Percentiles rank a stretch among this genome's conserved stretches.
Evolutionary conservation across 2,888 invertebrate genomes (phyloP).

Genomic region (Gibbula magus): DNA sequence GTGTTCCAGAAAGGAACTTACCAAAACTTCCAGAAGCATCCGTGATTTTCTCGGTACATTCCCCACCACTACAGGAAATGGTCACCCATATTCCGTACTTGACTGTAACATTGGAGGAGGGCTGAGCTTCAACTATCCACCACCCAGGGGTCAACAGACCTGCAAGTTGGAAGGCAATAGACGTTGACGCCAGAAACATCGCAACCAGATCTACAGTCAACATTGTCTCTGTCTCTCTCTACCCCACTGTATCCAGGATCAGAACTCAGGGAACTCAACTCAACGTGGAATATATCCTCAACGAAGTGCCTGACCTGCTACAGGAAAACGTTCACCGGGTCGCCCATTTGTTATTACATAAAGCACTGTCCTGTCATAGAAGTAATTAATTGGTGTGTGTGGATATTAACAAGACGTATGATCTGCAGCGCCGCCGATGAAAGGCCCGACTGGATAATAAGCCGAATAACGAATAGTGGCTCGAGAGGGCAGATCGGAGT

Average conservation of each 20-base stretch:
- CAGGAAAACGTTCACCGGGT: too few relatives aligned
- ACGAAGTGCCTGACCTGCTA: neutral
- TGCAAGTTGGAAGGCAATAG: slow-evolving; percentile 22
- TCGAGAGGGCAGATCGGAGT: too few relatives aligned
- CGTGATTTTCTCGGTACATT: slow-evolving; percentile 12
- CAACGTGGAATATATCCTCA: neutral
- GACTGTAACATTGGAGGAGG: slow-evolving; percentile 8
- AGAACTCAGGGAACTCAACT: neutral
- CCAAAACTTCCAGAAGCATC: slow-evolving; percentile 20
- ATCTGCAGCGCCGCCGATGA: too few relatives aligned
- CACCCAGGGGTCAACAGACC: slow-evolving; percentile 26
- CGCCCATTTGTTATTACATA: too few relatives aligned
- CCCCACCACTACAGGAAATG: neutral
- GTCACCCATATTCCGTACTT: slow-evolving; percentile 26
- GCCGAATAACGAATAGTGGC: too few relatives aligned
- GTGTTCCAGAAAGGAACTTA: neutral
- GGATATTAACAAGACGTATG: too few relatives aligned
- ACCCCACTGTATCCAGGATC: neutral
- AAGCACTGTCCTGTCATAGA: too few relatives aligned
- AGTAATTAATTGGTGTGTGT: too few relatives aligned
- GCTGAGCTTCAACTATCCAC: slow-evolving; percentile 4
- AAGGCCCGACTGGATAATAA: too few relatives aligned
- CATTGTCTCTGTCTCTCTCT: neutral
- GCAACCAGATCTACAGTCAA: neutral
- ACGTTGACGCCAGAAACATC: slow-evolving; percentile 16